Evolutionary conservation across 2,888 invertebrate genomes (phyloP).

Genomic region (Loripinus fragilis): DNA sequence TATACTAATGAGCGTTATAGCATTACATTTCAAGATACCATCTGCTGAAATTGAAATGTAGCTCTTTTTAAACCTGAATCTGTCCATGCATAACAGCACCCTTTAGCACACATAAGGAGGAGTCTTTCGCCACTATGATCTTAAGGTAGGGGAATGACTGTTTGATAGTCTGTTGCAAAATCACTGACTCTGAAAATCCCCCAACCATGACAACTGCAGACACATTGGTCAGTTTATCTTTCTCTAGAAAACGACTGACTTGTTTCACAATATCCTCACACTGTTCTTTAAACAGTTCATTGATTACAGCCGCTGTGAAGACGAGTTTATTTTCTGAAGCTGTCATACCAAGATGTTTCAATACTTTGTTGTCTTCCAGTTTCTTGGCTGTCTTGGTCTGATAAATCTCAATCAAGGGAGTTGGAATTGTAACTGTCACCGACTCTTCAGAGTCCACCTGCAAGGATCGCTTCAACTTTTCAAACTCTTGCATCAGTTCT

Average conservation of each 20-base stretch:
- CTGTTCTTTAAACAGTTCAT: neutral
- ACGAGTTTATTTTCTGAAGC: neutral
- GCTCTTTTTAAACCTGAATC: neutral
- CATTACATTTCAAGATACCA: too few relatives aligned
- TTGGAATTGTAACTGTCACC: neutral
- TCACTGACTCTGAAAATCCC: neutral
- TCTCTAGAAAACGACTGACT: neutral
- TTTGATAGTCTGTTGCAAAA: neutral
- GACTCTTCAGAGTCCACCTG: neutral
- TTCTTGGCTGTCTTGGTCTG: neutral
- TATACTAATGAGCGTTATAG: too few relatives aligned
- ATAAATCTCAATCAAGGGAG: neutral
- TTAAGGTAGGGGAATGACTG: neutral
- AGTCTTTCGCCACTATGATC: neutral
- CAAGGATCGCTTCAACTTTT: neutral
- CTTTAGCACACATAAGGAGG: neutral
- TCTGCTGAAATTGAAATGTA: too few relatives aligned
- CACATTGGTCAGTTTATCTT: neutral
- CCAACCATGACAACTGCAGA: neutral
- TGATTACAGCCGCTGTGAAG: neutral
- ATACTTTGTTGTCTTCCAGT: neutral
- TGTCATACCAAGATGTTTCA: neutral
- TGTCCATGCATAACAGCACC: constrained; percentile 7
- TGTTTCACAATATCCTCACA: neutral
- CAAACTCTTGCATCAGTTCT: constrained; percentile 3